Conservation (phyloP, 1,140 invertebrate genomes). For the Nixonia krombeini region DNA sequence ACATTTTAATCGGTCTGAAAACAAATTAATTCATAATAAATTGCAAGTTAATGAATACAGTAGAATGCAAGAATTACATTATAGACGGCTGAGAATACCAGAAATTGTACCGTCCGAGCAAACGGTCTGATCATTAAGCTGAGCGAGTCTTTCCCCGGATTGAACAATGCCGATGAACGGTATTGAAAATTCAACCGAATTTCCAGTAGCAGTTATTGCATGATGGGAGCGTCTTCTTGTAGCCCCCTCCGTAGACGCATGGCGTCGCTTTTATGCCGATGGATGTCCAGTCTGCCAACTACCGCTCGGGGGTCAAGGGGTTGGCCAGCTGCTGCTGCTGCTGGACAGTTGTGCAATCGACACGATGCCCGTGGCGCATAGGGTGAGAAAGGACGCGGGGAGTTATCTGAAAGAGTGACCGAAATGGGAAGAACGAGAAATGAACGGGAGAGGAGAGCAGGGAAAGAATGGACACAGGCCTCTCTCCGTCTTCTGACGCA, state of each 20-base stretch:
- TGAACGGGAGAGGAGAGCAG: constrained; percentile 1
- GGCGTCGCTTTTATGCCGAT: constrained; percentile 34
- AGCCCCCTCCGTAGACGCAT: constrained; percentile 30
- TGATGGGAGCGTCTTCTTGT: constrained; percentile 14
- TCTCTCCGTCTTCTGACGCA: constrained; percentile 1
- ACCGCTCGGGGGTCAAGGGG: constrained; percentile 53
- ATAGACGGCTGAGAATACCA: too few relatives aligned
- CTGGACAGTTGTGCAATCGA: constrained; percentile 53
- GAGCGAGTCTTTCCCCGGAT: too few relatives aligned
- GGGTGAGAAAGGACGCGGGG: constrained; percentile 39
- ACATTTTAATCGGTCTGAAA: too few relatives aligned
- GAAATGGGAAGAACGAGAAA: constrained; percentile 26
- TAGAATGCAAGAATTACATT: too few relatives aligned
- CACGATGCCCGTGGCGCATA: constrained; percentile 14
- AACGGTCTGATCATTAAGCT: too few relatives aligned
- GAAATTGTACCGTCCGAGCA: too few relatives aligned
- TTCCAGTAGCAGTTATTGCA: not conserved
- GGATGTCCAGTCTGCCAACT: constrained; percentile 43
- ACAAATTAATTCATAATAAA: too few relatives aligned
- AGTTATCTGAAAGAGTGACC: constrained; percentile 27
- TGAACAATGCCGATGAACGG: not conserved
- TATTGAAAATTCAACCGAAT: constrained; percentile 18
- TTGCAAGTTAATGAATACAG: too few relatives aligned
- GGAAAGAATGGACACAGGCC: not conserved
- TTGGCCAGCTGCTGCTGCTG: constrained; percentile 56